A percentile compares a stretch with the other conserved stretches of the same genome.
Evolutionary conservation across 2,888 invertebrate species (phyloP).

Genomic region (Hypercompe scribonia): DNA sequence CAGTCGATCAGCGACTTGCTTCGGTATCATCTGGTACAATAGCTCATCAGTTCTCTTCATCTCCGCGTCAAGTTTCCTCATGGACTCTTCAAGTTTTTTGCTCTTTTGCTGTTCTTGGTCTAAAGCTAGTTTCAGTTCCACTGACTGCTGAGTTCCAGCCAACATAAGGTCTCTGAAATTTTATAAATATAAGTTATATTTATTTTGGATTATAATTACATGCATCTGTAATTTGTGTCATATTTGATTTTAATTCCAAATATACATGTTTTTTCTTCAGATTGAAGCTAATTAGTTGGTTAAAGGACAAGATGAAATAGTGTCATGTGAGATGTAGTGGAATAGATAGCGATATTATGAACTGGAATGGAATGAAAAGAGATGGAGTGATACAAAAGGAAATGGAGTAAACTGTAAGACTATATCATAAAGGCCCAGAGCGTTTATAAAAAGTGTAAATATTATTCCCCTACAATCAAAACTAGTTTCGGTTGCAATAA

Average conservation of each 20-base stretch:
- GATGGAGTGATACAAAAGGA: background rate
- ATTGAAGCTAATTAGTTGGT: background rate
- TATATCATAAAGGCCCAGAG: too few species aligned
- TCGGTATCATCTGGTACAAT: slow-evolving; percentile 99
- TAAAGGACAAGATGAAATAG: background rate
- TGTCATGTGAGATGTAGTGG: background rate
- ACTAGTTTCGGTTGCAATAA: too few species aligned
- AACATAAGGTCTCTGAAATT: slow-evolving; percentile 94
- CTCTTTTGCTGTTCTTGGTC: slow-evolving; percentile 99
- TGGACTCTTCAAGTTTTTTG: slow-evolving; percentile 97
- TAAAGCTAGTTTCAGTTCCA: slow-evolving; percentile 97
- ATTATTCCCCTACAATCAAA: too few species aligned
- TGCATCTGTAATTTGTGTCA: too few species aligned
- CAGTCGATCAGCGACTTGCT: slow-evolving; percentile 97
- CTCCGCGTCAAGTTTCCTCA: slow-evolving; percentile 97
- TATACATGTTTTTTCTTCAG: background rate
- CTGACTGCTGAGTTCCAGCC: slow-evolving; percentile 98
- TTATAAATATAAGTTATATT: background rate
- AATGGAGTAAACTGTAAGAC: too few species aligned
- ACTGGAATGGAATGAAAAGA: background rate
- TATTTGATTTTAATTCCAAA: background rate
- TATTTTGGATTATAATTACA: too few species aligned
- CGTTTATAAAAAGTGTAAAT: too few species aligned
- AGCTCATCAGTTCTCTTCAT: slow-evolving; percentile 98
- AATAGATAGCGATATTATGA: background rate